A percentile compares a stretch with the other conserved stretches of the same genome.
These are phyloP conservation scores for Drosophila robusta DNA, from an alignment of 2,888 invertebrate species.

Conservation along the genomic window DNA sequence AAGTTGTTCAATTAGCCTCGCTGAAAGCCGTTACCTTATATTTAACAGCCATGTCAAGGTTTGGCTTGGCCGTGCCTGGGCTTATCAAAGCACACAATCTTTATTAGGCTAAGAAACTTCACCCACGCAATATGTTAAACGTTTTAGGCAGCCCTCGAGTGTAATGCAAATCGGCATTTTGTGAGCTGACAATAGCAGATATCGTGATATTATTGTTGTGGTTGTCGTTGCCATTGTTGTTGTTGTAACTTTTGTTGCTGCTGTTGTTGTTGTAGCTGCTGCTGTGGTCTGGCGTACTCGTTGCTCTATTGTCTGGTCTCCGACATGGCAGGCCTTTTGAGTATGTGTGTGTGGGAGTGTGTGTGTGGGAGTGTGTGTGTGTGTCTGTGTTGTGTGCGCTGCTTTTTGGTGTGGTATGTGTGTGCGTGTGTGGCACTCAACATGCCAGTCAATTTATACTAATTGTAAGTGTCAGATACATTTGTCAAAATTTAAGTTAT, in stretches of 20 bases:
- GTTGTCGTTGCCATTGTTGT: slow-evolving; percentile 32
- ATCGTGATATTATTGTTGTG: slow-evolving; percentile 76
- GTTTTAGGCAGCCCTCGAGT: slow-evolving; percentile 51
- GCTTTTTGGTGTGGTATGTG: slow-evolving; percentile 16
- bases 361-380: slow-evolving; percentile 20
- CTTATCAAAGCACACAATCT: slow-evolving; percentile 24
- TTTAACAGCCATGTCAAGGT: neutral
- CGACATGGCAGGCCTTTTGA: slow-evolving; percentile 45
- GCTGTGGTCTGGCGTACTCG: slow-evolving; percentile 64
- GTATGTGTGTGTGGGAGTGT: slow-evolving; percentile 13
- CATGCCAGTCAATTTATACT: slow-evolving; percentile 82
- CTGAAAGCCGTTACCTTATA: neutral
- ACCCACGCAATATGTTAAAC: slow-evolving; percentile 27
- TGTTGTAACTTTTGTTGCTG: slow-evolving; percentile 18
- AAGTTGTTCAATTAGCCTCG: neutral
- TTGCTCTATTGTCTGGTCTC: slow-evolving; percentile 69
- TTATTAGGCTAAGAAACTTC: neutral
- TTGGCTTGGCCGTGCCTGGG: neutral
- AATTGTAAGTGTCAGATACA: slow-evolving; percentile 80
- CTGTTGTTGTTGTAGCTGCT: slow-evolving; percentile 22
- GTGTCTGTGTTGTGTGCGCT: slow-evolving; percentile 8
- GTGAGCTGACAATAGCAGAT: slow-evolving; percentile 78
- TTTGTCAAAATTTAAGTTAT: slow-evolving; percentile 81
- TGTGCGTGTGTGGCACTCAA: slow-evolving; percentile 77
- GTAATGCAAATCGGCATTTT: slow-evolving; percentile 80